A percentile compares a stretch with the other conserved stretches of the same genome.
These are phyloP conservation scores for Brachionus rubens DNA, from an alignment of 1,140 invertebrate genomes.

Conservation along the genomic window DNA sequence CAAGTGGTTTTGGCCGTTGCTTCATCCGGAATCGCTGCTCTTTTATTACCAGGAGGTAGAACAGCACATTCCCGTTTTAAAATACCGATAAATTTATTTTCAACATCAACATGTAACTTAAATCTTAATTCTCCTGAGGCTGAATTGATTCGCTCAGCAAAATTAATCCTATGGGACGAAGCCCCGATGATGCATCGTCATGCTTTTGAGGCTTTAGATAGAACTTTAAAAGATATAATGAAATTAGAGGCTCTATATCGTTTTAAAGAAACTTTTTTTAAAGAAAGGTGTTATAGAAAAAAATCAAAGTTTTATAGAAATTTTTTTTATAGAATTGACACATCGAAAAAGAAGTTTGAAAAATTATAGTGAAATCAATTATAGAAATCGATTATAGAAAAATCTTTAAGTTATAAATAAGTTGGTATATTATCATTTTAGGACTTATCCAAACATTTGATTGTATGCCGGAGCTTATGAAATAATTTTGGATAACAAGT, in stretches of 20 bases:
- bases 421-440: too few species aligned
- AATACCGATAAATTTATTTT: conserved; percentile 54
- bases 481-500: too few species aligned
- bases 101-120: conserved; percentile 54
- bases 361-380: too few species aligned
- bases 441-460: too few species aligned
- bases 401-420: too few species aligned
- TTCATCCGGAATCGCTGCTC: conserved; percentile 64
- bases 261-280: conserved; percentile 49
- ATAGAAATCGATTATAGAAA: too few species aligned
- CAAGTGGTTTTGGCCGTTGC: conserved; percentile 60
- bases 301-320: too few species aligned
- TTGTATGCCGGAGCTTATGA: too few species aligned
- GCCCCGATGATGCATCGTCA: conserved; percentile 48
- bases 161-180: conserved; percentile 52
- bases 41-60: conserved; percentile 60
- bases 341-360: too few species aligned
- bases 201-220: conserved; percentile 49
- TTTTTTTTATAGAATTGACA: too few species aligned
- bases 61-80: conserved; percentile 64
- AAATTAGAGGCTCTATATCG: neutral
- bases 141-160: conserved; percentile 43
- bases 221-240: conserved; percentile 49
- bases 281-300: conserved; percentile 49
- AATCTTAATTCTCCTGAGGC: conserved; percentile 45